Evolutionary conservation across 1,140 invertebrate species (phyloP).

Genomic region (Drosophila truncata): DNA sequence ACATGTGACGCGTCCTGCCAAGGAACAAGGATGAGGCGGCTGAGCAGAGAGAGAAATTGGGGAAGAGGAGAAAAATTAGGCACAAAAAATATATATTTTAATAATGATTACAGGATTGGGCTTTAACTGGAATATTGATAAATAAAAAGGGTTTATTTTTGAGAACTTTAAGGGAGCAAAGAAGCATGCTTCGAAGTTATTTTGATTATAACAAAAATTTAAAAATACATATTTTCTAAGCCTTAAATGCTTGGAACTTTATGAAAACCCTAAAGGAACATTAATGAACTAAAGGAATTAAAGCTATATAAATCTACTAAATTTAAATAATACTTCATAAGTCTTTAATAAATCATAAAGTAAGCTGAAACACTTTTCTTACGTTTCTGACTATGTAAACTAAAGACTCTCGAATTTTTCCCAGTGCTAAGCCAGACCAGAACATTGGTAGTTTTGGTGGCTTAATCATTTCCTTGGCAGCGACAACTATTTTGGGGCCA

Average conservation of each 20-base stretch:
- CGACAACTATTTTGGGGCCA: conserved; percentile 63
- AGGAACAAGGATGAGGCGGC: conserved; percentile 10
- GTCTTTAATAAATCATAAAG: background rate
- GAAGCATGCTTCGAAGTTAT: background rate
- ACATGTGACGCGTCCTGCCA: conserved; percentile 54
- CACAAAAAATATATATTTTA: too few species aligned
- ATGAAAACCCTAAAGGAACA: too few species aligned
- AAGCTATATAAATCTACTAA: background rate
- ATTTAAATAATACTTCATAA: background rate
- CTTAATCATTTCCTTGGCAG: conserved; percentile 73
- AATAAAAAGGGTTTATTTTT: background rate
- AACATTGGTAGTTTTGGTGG: conserved; percentile 35
- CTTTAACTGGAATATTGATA: background rate
- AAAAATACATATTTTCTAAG: background rate
- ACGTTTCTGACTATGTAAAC: background rate
- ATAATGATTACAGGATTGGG: rapidly evolving
- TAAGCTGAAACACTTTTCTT: too few species aligned
- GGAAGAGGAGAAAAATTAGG: too few species aligned
- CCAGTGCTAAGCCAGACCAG: background rate
- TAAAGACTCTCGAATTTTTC: background rate
- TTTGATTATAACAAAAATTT: background rate
- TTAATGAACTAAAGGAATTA: background rate
- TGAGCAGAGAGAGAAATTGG: background rate
- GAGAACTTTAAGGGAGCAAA: background rate
- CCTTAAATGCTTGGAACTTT: rapidly evolving